Percentiles rank a stretch among this genome's conserved stretches.
Evolutionary conservation across 2,113 vertebrate species (phyloP).

Genomic region (Eubucco bourcierii): DNA sequence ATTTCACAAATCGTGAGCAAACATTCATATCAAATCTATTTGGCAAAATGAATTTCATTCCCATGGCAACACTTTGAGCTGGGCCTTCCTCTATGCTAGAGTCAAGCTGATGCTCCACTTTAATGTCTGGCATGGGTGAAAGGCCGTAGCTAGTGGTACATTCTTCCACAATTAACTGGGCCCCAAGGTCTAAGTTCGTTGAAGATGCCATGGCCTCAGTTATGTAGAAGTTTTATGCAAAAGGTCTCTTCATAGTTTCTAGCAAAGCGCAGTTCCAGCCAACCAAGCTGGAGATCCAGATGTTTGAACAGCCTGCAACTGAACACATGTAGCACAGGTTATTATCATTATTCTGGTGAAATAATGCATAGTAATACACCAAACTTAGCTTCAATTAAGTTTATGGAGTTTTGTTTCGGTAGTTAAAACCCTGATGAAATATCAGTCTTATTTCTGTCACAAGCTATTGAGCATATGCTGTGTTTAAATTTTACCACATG

Average conservation of each 20-base stretch:
- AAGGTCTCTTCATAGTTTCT: constrained; percentile 20
- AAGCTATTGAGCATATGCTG: background rate
- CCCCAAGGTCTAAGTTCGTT: constrained; percentile 70
- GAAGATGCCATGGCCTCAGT: constrained; percentile 72
- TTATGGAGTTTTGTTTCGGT: background rate
- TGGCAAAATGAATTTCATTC: constrained; percentile 96
- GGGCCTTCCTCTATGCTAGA: constrained; percentile 74
- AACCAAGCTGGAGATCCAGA: background rate
- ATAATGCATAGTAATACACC: background rate
- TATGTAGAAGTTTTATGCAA: background rate
- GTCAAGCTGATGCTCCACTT: constrained; percentile 87
- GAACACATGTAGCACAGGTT: background rate
- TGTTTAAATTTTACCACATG: accelerated
- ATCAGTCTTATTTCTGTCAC: background rate
- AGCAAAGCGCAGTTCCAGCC: background rate
- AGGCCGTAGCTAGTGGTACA: constrained; percentile 85
- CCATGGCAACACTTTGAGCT: constrained; percentile 90
- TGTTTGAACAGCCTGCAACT: constrained; percentile 19
- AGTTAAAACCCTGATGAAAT: background rate
- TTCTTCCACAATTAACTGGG: constrained; percentile 82
- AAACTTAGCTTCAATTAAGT: background rate
- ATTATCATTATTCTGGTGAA: background rate
- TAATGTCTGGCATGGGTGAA: constrained; percentile 84
- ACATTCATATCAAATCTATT: constrained; percentile 99
- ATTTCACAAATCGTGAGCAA: constrained; percentile 98